phyloP scores from a whole-genome alignment of 2,113 vertebrate species.

The Pipra filicauda region DNA sequence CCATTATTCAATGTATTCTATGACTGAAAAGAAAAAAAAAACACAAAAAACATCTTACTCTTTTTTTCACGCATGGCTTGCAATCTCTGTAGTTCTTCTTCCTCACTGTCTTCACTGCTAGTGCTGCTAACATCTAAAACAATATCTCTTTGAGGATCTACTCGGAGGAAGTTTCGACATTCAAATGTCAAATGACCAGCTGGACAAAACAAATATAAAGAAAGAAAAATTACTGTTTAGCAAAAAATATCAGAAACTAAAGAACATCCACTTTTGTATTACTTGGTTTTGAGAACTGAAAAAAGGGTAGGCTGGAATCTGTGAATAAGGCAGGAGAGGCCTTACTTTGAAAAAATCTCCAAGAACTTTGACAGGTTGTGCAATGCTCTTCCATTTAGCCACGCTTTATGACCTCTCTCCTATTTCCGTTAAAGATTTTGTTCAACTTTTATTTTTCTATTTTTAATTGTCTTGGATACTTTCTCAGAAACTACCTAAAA shows the following conservation, averaged over 20 bases:
- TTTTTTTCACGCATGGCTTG: constrained; percentile 78
- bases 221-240: neutral
- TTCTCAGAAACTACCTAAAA: neutral
- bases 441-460: neutral
- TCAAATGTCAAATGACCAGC: constrained; percentile 97
- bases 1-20: neutral
- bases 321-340: neutral
- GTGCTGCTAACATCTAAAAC: constrained; percentile 98
- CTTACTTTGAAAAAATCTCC: neutral
- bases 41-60: constrained; percentile 51
- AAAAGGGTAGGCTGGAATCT: neutral
- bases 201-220: constrained; percentile 60
- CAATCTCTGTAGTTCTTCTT: constrained; percentile 72
- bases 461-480: neutral
- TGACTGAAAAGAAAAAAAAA: neutral
- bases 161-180: constrained; percentile 95
- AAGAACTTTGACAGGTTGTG: neutral
- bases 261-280: neutral
- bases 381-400: neutral
- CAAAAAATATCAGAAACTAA: neutral
- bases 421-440: neutral
- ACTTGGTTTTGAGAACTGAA: neutral
- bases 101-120: constrained; percentile 92
- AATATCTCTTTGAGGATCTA: constrained; percentile 97
- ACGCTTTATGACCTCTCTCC: neutral